phyloP scores from a whole-genome alignment of 2,797 vertebrate genomes.

The Propithecus perrieri region DNA sequence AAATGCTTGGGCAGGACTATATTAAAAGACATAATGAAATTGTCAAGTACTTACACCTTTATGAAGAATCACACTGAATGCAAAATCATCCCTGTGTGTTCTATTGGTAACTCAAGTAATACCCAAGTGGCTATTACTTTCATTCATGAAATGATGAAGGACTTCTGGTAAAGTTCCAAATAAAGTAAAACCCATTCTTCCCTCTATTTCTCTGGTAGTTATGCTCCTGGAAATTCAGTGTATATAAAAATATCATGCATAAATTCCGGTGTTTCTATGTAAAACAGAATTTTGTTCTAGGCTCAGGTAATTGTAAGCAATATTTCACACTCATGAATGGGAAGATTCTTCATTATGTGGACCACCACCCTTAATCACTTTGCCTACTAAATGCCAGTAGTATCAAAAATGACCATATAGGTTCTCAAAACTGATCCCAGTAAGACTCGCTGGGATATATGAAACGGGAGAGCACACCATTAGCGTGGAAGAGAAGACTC shows the following conservation, averaged over 20 bases:
- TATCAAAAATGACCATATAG: not conserved
- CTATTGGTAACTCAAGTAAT: not conserved
- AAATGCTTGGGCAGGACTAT: not conserved
- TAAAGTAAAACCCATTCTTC: not conserved
- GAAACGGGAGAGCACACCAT: not conserved
- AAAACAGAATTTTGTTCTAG: not conserved
- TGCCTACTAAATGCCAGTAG: not conserved
- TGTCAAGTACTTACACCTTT: not conserved
- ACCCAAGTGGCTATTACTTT: not conserved
- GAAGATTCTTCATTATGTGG: not conserved
- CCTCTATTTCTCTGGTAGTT: not conserved
- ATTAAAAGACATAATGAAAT: conserved; percentile 17
- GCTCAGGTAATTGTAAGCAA: not conserved
- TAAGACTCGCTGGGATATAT: not conserved
- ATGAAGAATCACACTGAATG: conserved; percentile 5
- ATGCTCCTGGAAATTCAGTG: not conserved
- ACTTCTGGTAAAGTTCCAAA: conserved; percentile 10
- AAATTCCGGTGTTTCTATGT: not conserved
- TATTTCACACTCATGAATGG: not conserved
- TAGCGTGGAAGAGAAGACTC: not conserved
- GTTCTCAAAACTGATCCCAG: not conserved
- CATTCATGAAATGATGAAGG: not conserved
- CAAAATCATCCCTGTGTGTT: not conserved
- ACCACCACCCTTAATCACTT: not conserved
- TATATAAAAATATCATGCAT: not conserved